phyloP scores from a whole-genome alignment of 2,797 vertebrate species.

The Spinus pinus region DNA sequence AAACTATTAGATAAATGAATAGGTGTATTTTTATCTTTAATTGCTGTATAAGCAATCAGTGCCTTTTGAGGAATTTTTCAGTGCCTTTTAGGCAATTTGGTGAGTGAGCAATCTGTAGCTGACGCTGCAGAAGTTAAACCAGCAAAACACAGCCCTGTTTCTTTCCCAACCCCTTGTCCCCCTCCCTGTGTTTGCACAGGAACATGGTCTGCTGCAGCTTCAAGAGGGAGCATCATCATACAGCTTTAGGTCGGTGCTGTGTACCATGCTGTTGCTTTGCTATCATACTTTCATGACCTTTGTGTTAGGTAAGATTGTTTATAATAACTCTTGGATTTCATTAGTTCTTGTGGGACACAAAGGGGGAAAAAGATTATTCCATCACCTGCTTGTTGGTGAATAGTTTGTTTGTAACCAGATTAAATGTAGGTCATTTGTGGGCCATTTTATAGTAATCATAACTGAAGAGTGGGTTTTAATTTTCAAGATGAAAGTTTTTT shows the following conservation, averaged over 20 bases:
- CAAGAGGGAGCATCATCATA: conserved; percentile 87
- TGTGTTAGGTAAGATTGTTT: conserved; percentile 86
- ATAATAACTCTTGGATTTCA: conserved; percentile 53
- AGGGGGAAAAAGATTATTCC: background rate
- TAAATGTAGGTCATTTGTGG: background rate
- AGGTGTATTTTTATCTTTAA: background rate
- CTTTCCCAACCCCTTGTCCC: background rate
- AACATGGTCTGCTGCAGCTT: conserved; percentile 92
- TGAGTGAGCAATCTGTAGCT: background rate
- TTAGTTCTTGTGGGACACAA: conserved; percentile 14
- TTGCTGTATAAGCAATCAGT: background rate
- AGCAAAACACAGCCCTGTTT: background rate
- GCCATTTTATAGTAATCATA: background rate
- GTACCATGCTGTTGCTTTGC: conserved; percentile 95
- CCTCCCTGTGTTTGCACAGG: conserved; percentile 74
- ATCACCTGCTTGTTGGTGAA: background rate
- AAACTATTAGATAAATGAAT: background rate
- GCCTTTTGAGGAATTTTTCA: background rate
- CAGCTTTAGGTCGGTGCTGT: conserved; percentile 93
- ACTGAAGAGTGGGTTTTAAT: background rate
- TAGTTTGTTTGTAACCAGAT: background rate
- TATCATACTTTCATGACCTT: conserved; percentile 99
- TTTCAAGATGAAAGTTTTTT: background rate
- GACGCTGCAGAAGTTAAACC: background rate
- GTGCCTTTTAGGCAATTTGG: background rate